Percentiles rank a stretch among this genome's conserved stretches.
phyloP scores from a whole-genome alignment of 2,113 vertebrate species.

The Ictidomys tridecemlineatus region DNA sequence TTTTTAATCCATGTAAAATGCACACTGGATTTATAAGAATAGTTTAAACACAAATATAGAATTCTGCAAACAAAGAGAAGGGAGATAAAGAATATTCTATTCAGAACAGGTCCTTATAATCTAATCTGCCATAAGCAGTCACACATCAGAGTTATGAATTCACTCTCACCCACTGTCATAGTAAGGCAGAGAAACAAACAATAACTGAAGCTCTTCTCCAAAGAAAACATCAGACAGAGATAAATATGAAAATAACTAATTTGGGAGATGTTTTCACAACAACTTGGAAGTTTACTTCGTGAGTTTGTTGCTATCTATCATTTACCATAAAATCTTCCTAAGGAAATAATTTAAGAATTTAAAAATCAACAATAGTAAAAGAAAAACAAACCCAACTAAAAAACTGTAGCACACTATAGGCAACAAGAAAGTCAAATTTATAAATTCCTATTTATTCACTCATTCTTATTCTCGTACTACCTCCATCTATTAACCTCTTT shows the following conservation, averaged over 20 bases:
- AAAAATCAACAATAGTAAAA: slow-evolving; percentile 46
- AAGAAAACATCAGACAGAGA: background rate
- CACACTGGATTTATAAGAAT: background rate
- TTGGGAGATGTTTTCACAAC: background rate
- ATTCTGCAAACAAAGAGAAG: slow-evolving; percentile 23
- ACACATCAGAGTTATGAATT: background rate
- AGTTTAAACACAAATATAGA: slow-evolving; percentile 28
- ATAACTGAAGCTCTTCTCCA: background rate
- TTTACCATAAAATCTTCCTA: slow-evolving; percentile 47
- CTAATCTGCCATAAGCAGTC: background rate
- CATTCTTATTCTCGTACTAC: background rate
- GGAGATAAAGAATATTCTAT: slow-evolving; percentile 21
- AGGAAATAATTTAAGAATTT: slow-evolving; percentile 9
- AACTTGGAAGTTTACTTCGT: background rate
- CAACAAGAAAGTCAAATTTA: background rate
- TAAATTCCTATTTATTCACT: background rate
- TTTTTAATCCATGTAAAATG: slow-evolving; percentile 47
- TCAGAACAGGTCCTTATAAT: slow-evolving; percentile 28
- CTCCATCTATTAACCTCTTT: background rate
- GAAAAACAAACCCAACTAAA: background rate
- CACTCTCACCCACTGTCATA: background rate
- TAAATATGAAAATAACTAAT: slow-evolving; percentile 2
- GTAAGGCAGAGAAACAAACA: background rate
- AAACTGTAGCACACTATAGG: background rate
- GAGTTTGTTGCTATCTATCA: background rate